phyloP scores from a whole-genome alignment of 2,113 vertebrate species.

The Brevimyrus niger region DNA sequence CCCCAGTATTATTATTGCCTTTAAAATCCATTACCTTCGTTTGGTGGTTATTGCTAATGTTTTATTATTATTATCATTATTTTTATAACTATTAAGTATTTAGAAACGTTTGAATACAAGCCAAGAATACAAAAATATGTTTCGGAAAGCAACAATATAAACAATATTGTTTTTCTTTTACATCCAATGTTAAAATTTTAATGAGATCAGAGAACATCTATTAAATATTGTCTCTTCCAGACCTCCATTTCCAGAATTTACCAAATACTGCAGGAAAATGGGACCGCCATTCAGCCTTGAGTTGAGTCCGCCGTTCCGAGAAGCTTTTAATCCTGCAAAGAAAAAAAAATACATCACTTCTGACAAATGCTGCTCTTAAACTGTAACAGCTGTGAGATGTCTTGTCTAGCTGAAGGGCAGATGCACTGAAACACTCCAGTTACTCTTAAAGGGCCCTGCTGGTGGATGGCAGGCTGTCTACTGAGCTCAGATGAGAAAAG shows the following conservation, averaged over 20 bases:
- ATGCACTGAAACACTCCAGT: slow-evolving; percentile 13
- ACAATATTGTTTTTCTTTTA: not conserved
- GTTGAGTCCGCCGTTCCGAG: not conserved
- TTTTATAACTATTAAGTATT: not conserved
- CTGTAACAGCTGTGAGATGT: slow-evolving; percentile 24
- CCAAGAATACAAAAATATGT: not conserved
- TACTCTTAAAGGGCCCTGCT: slow-evolving; percentile 4
- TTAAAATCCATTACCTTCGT: not conserved
- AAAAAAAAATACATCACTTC: slow-evolving; percentile 9
- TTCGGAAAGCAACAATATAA: not conserved
- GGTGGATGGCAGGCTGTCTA: slow-evolving; percentile 17
- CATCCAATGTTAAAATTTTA: not conserved
- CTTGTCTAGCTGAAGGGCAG: slow-evolving; percentile 30
- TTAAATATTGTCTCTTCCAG: not conserved
- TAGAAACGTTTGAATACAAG: not conserved
- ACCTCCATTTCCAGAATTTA: not conserved
- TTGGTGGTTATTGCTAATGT: not conserved
- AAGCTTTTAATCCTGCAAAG: not conserved
- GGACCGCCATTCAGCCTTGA: not conserved
- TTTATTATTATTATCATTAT: not conserved
- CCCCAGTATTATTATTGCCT: not conserved
- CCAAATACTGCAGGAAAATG: not conserved
- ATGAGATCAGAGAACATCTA: not conserved
- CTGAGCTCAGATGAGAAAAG: slow-evolving; percentile 15
- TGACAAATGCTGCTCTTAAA: slow-evolving; percentile 1